Base-by-base conservation (phyloP, 2,797 vertebrate genomes). In the Sparus aurata region DNA sequence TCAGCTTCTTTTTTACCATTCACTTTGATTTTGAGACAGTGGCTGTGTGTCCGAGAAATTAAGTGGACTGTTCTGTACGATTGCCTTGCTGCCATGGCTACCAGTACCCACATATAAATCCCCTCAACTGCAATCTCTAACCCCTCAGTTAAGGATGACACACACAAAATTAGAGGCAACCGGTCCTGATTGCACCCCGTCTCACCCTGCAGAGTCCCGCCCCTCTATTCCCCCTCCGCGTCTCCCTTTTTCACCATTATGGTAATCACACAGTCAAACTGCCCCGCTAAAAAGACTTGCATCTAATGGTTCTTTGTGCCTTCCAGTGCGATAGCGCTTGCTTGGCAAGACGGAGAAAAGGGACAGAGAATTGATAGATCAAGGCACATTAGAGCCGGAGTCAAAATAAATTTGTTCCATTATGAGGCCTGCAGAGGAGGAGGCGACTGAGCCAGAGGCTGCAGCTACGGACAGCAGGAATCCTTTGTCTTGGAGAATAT, bases 351-450 rank as follows among this genome's bases (percentile, higher is more conserved):
- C 38, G 63, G 53, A 65, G 64, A 50, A 50, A 72, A 70, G 63
- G 50, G 68, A 81, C 50, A 74, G 63, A 82, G 69, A 83, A 85
- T 57, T 86, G 80, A 87, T 66, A 67, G 69, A 93, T 90, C 69
- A 87, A 80, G 62, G 62, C 65, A 87, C 75, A 86, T 90, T 84
- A 89, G 59, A 84, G 69, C 16, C 1, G 0, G 30, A 88, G 85
- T 84, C 69, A 69, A 86, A 91, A 86, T 79, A 49, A 72, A 92
- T 85, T 67, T 69, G 60, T 71, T 78, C 82, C 83, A 87, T 85
- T 85, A 85, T 45, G 66, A 69, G 58, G 49, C 47, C 80, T 58
- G 67, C 49, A 70, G 79, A 82, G 61, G 53, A 77, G 43, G 55
- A 66, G 25, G 67, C 5, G 3, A 50, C 47, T 18, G 79, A 86